Conservation (phyloP, 2,888 invertebrate species). For the Mesorhabditis spiculigera region DNA sequence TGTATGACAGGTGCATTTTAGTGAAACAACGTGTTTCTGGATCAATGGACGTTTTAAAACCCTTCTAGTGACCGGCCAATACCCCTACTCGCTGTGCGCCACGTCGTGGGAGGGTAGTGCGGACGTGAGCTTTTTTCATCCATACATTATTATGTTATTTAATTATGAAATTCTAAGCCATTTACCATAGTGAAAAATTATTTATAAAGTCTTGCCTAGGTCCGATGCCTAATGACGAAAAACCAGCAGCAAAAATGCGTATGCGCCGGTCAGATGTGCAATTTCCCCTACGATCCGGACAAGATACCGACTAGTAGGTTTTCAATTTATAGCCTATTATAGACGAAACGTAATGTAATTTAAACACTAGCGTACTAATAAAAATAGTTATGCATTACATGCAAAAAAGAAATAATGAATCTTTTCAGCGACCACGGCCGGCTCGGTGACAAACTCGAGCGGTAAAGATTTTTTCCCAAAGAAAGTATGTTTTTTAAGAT, state of each 20-base stretch:
- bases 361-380: too few relatives aligned
- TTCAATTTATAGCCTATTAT: neutral
- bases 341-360: too few relatives aligned
- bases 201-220: too few relatives aligned
- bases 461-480: too few relatives aligned
- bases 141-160: too few relatives aligned
- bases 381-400: too few relatives aligned
- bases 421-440: too few relatives aligned
- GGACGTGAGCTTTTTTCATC: constrained; percentile 9
- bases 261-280: constrained; percentile 34
- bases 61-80: constrained; percentile 16
- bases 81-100: constrained; percentile 24
- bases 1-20: constrained; percentile 27
- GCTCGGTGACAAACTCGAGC: too few relatives aligned
- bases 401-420: too few relatives aligned
- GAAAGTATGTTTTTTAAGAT: neutral
- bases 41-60: neutral
- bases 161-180: too few relatives aligned
- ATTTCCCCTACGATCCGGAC: constrained; percentile 23
- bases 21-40: neutral
- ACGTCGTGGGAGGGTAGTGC: constrained; percentile 23
- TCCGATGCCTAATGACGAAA: constrained; percentile 19
- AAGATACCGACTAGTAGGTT: neutral
- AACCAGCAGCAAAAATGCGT: constrained; percentile 21
- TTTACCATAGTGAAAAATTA: too few relatives aligned